A percentile compares a stretch with the other conserved stretches of the same genome.
Conservation (phyloP, 2,888 invertebrate genomes). For the Eupsilia transversa region DNA sequence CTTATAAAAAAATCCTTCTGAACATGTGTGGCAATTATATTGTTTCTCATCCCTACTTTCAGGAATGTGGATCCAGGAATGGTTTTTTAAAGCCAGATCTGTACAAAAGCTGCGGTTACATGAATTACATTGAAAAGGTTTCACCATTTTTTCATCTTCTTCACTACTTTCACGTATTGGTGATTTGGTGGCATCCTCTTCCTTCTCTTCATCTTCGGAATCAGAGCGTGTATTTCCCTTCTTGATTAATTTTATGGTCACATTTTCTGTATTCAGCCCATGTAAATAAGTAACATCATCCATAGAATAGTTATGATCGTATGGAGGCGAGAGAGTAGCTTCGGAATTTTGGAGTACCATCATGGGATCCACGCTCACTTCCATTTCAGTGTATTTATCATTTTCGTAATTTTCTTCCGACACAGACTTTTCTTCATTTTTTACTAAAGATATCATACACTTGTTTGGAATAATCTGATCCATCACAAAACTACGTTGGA, state of each 20-base stretch:
- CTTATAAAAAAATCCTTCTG: constrained; percentile 91
- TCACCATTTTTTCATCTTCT: constrained; percentile 68
- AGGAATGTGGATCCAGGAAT: constrained; percentile 90
- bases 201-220: constrained; percentile 62
- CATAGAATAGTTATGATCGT: constrained; percentile 59
- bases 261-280: constrained; percentile 77
- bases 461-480: constrained; percentile 82
- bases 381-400: constrained; percentile 90
- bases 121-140: constrained; percentile 89
- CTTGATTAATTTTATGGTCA: constrained; percentile 83
- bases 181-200: constrained; percentile 19
- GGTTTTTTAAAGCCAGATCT: constrained; percentile 91
- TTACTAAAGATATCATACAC: constrained; percentile 39
- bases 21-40: constrained; percentile 91
- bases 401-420: constrained; percentile 67
- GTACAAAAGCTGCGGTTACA: constrained; percentile 90
- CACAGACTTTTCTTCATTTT: constrained; percentile 63
- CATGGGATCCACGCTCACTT: constrained; percentile 93
- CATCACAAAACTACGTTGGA: constrained; percentile 77
- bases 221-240: constrained; percentile 56
- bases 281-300: constrained; percentile 76
- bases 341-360: constrained; percentile 91
- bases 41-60: constrained; percentile 72
- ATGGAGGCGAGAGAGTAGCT: constrained; percentile 72
- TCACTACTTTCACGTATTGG: constrained; percentile 16